phyloP scores from a whole-genome alignment of 2,888 invertebrate species.

The Cotesia congregata region DNA sequence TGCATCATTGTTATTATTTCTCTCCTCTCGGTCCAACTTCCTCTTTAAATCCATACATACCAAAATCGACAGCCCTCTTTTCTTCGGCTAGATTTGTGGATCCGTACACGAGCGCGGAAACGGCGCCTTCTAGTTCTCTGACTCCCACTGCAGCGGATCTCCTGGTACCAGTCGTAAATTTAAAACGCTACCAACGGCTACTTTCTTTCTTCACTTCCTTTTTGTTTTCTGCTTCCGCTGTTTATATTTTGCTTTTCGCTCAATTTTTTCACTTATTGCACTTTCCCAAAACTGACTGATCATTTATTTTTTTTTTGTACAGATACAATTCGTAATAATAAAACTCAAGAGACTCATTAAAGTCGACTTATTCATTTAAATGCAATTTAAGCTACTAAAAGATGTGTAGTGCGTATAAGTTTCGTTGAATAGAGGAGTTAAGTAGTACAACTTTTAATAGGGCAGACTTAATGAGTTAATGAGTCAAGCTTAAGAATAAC shows the following conservation, averaged over 20 bases:
- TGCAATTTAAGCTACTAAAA: background rate
- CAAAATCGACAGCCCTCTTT: slow-evolving; percentile 28
- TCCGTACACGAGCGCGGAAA: slow-evolving; percentile 11
- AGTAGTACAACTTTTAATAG: background rate
- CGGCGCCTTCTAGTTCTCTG: slow-evolving; percentile 25
- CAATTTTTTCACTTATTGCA: too few species aligned
- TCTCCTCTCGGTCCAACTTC: slow-evolving; percentile 27
- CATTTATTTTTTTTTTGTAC: background rate
- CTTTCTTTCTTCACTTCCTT: slow-evolving; percentile 15
- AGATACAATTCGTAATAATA: too few species aligned
- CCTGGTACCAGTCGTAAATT: slow-evolving; percentile 24
- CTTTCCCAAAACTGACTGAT: background rate
- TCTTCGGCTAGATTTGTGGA: slow-evolving; percentile 34
- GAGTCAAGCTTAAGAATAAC: background rate
- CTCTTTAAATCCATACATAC: slow-evolving; percentile 10
- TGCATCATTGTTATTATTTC: slow-evolving; percentile 24
- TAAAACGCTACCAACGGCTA: slow-evolving; percentile 4
- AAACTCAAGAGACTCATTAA: too few species aligned
- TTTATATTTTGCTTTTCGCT: background rate
- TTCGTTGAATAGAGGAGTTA: background rate
- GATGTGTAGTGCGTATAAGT: background rate
- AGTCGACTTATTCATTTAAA: too few species aligned
- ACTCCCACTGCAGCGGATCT: slow-evolving; percentile 24
- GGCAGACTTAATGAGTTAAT: background rate
- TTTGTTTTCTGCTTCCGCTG: background rate